Conservation (phyloP, 2,888 invertebrate species). For the Drosophila nr. fundita region DNA sequence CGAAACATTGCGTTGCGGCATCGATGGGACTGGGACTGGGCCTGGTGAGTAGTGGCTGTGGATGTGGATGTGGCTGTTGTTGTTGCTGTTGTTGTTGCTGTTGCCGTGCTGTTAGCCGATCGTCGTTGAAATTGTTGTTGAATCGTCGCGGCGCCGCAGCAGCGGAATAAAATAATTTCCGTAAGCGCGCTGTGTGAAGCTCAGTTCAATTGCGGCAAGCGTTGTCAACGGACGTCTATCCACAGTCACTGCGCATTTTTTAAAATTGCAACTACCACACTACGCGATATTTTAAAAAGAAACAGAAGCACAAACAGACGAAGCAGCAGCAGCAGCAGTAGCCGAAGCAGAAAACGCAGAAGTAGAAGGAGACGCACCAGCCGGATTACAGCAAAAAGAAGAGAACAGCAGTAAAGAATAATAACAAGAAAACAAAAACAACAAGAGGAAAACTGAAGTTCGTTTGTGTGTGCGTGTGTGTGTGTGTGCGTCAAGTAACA, state of each 20-base stretch:
- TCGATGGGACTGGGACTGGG: neutral
- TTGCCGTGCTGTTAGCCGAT: slow-evolving; percentile 28
- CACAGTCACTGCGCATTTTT: slow-evolving; percentile 25
- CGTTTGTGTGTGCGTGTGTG: slow-evolving; percentile 5
- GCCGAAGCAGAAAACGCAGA: neutral
- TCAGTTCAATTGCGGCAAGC: slow-evolving; percentile 81
- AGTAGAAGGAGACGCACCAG: slow-evolving; percentile 4
- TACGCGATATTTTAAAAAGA: slow-evolving; percentile 20
- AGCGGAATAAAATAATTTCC: slow-evolving; percentile 75
- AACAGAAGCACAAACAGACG: slow-evolving; percentile 1
- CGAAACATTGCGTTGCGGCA: slow-evolving; percentile 15
- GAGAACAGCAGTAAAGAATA: slow-evolving; percentile 21
- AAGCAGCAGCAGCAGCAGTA: slow-evolving; percentile 4
- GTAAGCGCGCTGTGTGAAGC: slow-evolving; percentile 71
- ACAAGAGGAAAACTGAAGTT: slow-evolving; percentile 3
- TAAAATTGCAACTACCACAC: slow-evolving; percentile 34
- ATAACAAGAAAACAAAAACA: slow-evolving; percentile 19
- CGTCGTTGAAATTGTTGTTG: slow-evolving; percentile 30
- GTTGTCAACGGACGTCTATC: slow-evolving; percentile 71
- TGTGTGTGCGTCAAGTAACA: slow-evolving; percentile 17
- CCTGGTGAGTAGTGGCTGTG: slow-evolving; percentile 22
- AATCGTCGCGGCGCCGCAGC: slow-evolving; percentile 34
- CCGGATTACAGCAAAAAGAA: slow-evolving; percentile 14
- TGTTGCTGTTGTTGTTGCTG: neutral
- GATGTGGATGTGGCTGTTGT: neutral